Base-by-base conservation (phyloP, 1,140 invertebrate genomes). In the Bursaphelenchus mucronatus region DNA sequence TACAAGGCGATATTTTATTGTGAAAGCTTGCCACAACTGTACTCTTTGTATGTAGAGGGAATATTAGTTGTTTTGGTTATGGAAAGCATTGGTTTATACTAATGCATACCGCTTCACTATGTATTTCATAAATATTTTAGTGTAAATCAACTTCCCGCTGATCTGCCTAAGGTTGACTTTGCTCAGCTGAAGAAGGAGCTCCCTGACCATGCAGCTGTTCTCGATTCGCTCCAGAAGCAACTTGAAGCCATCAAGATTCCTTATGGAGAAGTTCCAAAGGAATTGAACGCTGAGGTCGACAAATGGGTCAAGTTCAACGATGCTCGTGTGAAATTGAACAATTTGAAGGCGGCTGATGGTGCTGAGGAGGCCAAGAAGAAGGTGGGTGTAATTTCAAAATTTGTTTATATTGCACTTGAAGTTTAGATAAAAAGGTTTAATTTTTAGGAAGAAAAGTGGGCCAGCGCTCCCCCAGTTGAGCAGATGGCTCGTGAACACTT, bases 161-260 rank as follows among this genome's bases (percentile, higher is more conserved):
- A 80, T 59, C 62, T 81, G 47, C 78, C 78, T 10, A 80, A 80
- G 63, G 57, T 81, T 21, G 76, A 80, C 58, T 80, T 80, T 51
- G 76, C 77, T 17, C 75, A 68, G 13, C 57, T 80, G 63, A 80
- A 80, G 73, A 81, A 80, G 67, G 66, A 71, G 41, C 66, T 81
- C 68, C 78, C 78, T 43, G 64, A 73, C 52, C 76, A 81, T 44
- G 46, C 74, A 3, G 68, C 67, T 15, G 56, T 74, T 19, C 55
- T 80, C 19, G 78, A 80, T 51, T 61, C 73, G 39, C 75, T 80
- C 9, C 79, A 81, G 56, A 80, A 80, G 61, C 78, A 80, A 61
- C 81, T 78, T 57, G 78, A 81, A 54, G 47, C 76, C 17, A 39
- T 80, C n/a, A 78, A 72, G 55, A 77, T 80, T 45, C 77, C 71